A percentile compares a stretch with the other conserved stretches of the same genome.
Evolutionary conservation across 2,888 invertebrate species (phyloP).

Genomic region (Zhuqinia jingwanae): DNA sequence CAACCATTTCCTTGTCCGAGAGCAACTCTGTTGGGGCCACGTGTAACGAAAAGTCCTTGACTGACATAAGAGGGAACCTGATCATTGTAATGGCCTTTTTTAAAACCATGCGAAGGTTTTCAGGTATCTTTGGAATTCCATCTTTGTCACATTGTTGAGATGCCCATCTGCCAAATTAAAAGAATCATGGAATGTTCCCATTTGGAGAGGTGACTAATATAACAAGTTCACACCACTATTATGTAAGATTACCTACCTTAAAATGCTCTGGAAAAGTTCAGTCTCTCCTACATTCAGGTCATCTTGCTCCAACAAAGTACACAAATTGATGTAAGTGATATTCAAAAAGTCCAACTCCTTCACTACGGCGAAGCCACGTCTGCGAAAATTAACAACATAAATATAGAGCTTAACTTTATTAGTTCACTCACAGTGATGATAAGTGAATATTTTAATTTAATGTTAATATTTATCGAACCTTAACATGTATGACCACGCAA

Average conservation of each 20-base stretch:
- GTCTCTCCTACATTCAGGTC: conserved; percentile 76
- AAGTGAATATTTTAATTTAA: too few species aligned
- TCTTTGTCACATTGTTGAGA: conserved; percentile 72
- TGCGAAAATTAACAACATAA: conserved; percentile 17
- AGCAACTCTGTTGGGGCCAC: conserved; percentile 76
- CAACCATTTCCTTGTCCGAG: conserved; percentile 76
- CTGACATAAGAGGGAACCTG: conserved; percentile 76
- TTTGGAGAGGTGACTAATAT: neutral
- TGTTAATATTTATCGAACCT: too few species aligned
- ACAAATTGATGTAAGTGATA: conserved; percentile 71
- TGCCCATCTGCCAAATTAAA: conserved; percentile 65
- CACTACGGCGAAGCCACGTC: conserved; percentile 74
- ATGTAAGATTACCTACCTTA: conserved; percentile 49
- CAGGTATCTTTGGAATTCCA: conserved; percentile 68
- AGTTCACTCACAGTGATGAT: neutral
- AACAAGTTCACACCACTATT: too few species aligned
- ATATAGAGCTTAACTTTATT: neutral
- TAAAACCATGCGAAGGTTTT: conserved; percentile 70
- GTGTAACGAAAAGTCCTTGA: conserved; percentile 75
- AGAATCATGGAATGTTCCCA: neutral
- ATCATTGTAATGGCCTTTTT: conserved; percentile 70
- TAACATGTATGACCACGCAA: conserved; percentile 73
- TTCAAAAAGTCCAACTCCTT: conserved; percentile 75
- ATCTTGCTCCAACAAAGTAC: conserved; percentile 72
- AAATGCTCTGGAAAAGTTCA: conserved; percentile 72